A percentile compares a stretch with the other conserved stretches of the same genome.
Evolutionary conservation across 53 echinoderm and acorn worm genomes (phyloP).

Genomic region (Zoroaster sp.): DNA sequence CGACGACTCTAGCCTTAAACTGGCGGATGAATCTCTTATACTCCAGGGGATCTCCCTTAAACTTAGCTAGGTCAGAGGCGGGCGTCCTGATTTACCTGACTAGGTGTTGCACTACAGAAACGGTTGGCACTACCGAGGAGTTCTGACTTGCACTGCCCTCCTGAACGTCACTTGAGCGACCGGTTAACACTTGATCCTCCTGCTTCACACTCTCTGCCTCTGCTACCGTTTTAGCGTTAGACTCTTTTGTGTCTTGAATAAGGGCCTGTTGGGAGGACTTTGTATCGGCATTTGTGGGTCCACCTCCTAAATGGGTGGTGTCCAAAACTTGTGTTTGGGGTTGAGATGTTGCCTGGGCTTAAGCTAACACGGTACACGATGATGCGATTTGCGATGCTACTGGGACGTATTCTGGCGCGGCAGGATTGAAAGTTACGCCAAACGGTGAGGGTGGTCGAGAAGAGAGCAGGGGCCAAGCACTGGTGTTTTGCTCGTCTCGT

Average conservation of each 20-base stretch:
- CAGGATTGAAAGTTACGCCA: neutral
- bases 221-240: neutral
- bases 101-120: neutral
- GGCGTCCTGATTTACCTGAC: slow-evolving; percentile 42
- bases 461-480: neutral
- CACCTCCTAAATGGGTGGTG: neutral
- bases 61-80: neutral
- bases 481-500: neutral
- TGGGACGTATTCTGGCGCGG: neutral
- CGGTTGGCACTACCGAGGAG: no score
- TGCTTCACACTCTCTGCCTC: neutral
- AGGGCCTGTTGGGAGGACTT: neutral
- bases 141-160: no score
- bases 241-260: neutral
- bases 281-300: neutral
- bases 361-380: no score
- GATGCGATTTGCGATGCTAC: no score
- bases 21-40: slow-evolving; percentile 33
- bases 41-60: slow-evolving; percentile 39
- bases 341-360: no score
- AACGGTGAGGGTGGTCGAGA: neutral
- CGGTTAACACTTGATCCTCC: neutral
- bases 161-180: no score
- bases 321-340: neutral
- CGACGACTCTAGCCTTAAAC: slow-evolving; percentile 40